Evolutionary conservation across 2,888 invertebrate genomes (phyloP), one percentile per base, ranked within the genome.

Genomic region (Parascotia fuliginaria): DNA sequence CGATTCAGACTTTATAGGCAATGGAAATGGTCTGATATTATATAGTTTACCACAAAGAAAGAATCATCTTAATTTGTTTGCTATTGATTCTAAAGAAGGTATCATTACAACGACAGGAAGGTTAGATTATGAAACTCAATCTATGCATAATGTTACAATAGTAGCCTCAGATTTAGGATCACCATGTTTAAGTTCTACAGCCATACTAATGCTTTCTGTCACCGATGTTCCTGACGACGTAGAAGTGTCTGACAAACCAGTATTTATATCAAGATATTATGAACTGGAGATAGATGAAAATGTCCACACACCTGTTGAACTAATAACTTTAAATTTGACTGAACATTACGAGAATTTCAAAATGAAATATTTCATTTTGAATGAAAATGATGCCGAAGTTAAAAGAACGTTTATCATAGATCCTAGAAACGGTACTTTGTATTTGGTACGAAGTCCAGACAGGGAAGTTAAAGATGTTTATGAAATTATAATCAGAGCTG

Each of bases 61-160:
- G 56, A 93, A 94, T 70, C 92, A 93, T 29, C 85, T 94, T 0
- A 93, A 93, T 70, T 81, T 95, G 33, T 97, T 97, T 75, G 92
- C 95, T 13, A 96, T 98, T 41, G 97, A 98, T 78, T 97, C 96
- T 0, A 96, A 97, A 70, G 97, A 97, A 73, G 97, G 97, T 7
- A 93, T 95, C 0, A 94, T 98, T 0, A 95, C 96, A 5, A 97
- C 96, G 0, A 94, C 95, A 1, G 94, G 95, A 0, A 94, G 94
- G 72, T 84, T 96, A 34, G 95, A 96, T 72, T 96, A 94, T 75
- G 96, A 96, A 84, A 91, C 83, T 16, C 93, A 94, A 68, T 90
- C 90, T 16, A 79, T 92, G 1, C 94, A 97, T 72, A 97, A 97
- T 74, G 91, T 97, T 0, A 96, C 96, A 0, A 94, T 97, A 0